Evolutionary conservation across 2,888 invertebrate genomes (phyloP).

Genomic region (Entomobrya multifasciata): DNA sequence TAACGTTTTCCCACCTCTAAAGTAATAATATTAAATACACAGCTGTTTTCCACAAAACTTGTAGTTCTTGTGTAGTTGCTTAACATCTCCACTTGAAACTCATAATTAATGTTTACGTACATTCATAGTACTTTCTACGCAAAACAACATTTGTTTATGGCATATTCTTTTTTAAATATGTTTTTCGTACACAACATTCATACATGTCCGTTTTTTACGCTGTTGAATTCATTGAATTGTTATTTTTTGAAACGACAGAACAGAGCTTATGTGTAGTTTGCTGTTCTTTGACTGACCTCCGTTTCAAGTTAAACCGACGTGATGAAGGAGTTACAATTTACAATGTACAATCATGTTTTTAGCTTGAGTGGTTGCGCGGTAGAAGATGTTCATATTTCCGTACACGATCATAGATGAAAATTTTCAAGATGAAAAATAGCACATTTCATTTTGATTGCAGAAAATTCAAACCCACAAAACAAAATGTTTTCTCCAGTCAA

Average conservation of each 20-base stretch:
- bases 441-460: too few relatives aligned
- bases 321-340: too few relatives aligned
- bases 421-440: too few relatives aligned
- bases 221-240: conserved; percentile 41
- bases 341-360: too few relatives aligned
- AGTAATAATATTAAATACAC: not conserved
- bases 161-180: too few relatives aligned
- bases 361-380: too few relatives aligned
- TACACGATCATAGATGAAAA: too few relatives aligned
- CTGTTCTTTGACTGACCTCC: conserved; percentile 36
- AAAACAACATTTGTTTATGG: conserved; percentile 5
- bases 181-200: not conserved
- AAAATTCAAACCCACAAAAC: not conserved
- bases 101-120: too few relatives aligned
- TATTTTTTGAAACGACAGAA: conserved; percentile 31
- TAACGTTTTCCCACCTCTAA: conserved; percentile 45
- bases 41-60: conserved; percentile 16
- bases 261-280: too few relatives aligned
- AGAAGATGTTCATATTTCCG: too few relatives aligned
- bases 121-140: too few relatives aligned
- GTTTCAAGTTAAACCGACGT: conserved; percentile 18
- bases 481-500: not conserved
- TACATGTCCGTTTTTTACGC: conserved; percentile 51
- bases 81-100: not conserved
- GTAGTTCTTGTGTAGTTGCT: not conserved